phyloP scores from a whole-genome alignment of 2,797 vertebrate genomes.

The Sphenodon punctatus region DNA sequence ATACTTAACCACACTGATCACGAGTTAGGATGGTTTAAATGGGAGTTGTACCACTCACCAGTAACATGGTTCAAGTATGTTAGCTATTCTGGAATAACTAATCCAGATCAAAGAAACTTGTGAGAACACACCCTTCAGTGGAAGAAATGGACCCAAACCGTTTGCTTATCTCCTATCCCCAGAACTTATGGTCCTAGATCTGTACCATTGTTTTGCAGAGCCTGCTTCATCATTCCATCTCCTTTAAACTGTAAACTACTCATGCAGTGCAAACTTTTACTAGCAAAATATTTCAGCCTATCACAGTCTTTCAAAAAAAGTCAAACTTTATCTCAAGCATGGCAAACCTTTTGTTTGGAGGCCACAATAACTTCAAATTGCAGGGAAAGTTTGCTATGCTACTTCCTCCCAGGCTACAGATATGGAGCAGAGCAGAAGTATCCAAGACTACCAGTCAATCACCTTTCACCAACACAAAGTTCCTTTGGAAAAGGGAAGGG shows the following conservation, averaged over 20 bases:
- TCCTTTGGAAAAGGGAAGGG: not conserved
- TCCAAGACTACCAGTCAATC: not conserved
- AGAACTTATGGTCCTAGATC: not conserved
- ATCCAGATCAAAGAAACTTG: too few relatives aligned
- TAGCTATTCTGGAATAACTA: too few relatives aligned
- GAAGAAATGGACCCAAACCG: too few relatives aligned
- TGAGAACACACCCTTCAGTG: too few relatives aligned
- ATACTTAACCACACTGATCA: too few relatives aligned
- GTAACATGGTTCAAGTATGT: too few relatives aligned
- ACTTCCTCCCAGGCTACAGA: too few relatives aligned
- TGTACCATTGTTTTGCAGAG: slow-evolving; percentile 5
- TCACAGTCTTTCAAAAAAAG: not conserved
- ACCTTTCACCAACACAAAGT: not conserved
- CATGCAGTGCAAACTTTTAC: not conserved
- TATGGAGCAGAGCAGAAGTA: not conserved
- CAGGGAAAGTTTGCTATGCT: not conserved
- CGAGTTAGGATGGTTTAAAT: too few relatives aligned
- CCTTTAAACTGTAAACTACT: not conserved
- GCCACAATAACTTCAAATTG: too few relatives aligned
- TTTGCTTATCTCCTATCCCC: too few relatives aligned
- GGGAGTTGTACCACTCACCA: too few relatives aligned
- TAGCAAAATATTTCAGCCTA: not conserved
- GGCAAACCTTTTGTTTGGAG: too few relatives aligned
- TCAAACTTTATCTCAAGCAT: not conserved
- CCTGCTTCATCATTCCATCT: slow-evolving; percentile 11